Evolutionary conservation across 2,888 invertebrate genomes (phyloP), one percentile per base, ranked within the genome.

Genomic region (Drosophila lacicola): DNA sequence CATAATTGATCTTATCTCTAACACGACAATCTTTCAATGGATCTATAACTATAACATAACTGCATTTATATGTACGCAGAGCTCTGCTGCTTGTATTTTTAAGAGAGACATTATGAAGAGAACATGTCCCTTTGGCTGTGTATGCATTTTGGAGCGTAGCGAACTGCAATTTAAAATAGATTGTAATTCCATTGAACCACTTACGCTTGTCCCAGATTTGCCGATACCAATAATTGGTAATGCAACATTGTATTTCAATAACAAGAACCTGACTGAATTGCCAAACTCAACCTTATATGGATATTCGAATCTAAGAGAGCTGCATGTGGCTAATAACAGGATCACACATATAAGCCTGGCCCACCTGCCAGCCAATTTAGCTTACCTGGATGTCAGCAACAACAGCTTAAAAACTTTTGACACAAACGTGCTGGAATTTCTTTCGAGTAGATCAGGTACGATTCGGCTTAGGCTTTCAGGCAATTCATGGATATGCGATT

Each of bases 401-500:
- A 73, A 72, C 41, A 34, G 9, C 3, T 10, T 72, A 8, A 6
- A 6, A 1, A 13, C 4, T 17, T 37, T 68, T 1, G 45, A 9
- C 1, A 3, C 5, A 1, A 8, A 14, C 8, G 39, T 46, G 0
- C 9, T 2, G 1, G 11, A 11, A 8, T 46, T 42, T n/a, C 9
- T 67, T 1, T 10, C 13, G 1, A 14, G 11, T 0, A 37, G 57
- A 44, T 14, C 36, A 2, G 10, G 37, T 0, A 8, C 3, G 1
- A 34, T 57, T 8, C 8, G 19, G 1, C 11, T 70, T 1, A 42
- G 14, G 9, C 34, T 70, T 10, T 39, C 44, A 2, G 64, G 41
- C 11, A 74, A 70, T 56, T 70, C 53, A 2, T 74, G 70, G 74
- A 37, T 19, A 2, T 73, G 73, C 21, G 25, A 49, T 19, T 73